phyloP scores from a whole-genome alignment of 1,140 invertebrate genomes.

The Pristionchus pacificus region DNA sequence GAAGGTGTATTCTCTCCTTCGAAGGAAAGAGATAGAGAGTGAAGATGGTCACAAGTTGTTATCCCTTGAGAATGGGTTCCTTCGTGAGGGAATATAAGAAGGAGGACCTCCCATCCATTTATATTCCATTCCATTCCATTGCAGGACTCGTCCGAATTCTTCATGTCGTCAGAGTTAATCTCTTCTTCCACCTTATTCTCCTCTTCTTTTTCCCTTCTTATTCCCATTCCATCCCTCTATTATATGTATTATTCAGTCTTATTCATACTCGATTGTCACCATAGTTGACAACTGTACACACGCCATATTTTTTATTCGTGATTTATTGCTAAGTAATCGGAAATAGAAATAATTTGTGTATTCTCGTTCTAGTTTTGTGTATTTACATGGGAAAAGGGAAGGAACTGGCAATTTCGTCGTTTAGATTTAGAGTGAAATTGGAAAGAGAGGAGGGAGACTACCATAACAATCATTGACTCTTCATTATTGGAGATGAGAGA shows the following conservation, averaged over 20 bases:
- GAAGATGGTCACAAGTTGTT: neutral
- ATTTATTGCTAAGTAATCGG: conserved; percentile 13
- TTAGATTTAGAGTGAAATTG: too few species aligned
- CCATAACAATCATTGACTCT: conserved; percentile 9
- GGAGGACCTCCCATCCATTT: conserved; percentile 5
- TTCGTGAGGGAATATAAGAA: neutral
- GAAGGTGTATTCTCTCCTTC: neutral
- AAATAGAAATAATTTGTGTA: conserved; percentile 5
- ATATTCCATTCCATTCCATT: conserved; percentile 19
- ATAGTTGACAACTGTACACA: conserved; percentile 7
- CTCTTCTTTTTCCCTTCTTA: conserved; percentile 16
- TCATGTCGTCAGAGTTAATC: neutral
- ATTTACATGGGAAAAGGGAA: too few species aligned
- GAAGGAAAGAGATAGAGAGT: too few species aligned
- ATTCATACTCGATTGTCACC: conserved; percentile 6
- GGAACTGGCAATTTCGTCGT: too few species aligned
- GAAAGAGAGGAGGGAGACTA: too few species aligned
- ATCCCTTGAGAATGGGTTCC: neutral
- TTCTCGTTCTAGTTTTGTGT: neutral
- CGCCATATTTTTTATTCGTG: conserved; percentile 16
- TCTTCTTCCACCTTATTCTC: neutral
- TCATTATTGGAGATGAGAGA: conserved; percentile 5
- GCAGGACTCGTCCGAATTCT: neutral
- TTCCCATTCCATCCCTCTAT: conserved; percentile 1
- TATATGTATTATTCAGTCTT: conserved; percentile 1